Conservation (phyloP, 2,888 invertebrate species). For the Calameuta idolon region DNA sequence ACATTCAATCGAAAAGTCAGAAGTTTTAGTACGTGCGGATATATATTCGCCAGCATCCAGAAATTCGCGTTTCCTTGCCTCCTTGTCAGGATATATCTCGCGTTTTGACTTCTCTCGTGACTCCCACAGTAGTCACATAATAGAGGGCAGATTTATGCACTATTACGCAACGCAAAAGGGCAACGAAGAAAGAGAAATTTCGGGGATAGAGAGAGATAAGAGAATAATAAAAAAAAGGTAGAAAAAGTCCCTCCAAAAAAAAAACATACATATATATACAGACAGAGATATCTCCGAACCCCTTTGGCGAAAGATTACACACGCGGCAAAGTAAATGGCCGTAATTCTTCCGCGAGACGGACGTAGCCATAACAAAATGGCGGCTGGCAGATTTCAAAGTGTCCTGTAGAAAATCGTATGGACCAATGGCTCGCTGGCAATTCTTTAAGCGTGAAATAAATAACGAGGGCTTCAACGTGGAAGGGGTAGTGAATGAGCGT, state of each 20-base stretch:
- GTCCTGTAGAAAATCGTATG: not conserved
- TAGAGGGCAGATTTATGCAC: not conserved
- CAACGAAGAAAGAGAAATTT: not conserved
- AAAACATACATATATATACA: not conserved
- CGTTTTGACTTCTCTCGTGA: not conserved
- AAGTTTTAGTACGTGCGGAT: not conserved
- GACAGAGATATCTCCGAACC: not conserved
- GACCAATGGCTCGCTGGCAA: conserved; percentile 42
- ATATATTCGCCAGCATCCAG: not conserved
- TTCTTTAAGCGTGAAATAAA: conserved; percentile 65
- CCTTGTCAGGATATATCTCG: not conserved
- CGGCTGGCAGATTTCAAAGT: not conserved
- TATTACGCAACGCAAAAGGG: not conserved
- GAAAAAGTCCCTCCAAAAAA: not conserved
- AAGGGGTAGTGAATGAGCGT: not conserved
- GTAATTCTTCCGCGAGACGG: not conserved
- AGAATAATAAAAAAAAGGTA: not conserved
- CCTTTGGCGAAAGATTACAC: not conserved
- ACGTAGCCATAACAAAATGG: not conserved
- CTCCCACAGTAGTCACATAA: not conserved
- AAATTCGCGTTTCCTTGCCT: not conserved
- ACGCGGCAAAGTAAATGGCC: not conserved
- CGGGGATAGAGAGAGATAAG: not conserved
- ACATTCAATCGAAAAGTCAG: conserved; percentile 25
- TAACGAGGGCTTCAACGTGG: conserved; percentile 59